Conservation (phyloP, 2,888 invertebrate species). For the Agriopis marginaria region DNA sequence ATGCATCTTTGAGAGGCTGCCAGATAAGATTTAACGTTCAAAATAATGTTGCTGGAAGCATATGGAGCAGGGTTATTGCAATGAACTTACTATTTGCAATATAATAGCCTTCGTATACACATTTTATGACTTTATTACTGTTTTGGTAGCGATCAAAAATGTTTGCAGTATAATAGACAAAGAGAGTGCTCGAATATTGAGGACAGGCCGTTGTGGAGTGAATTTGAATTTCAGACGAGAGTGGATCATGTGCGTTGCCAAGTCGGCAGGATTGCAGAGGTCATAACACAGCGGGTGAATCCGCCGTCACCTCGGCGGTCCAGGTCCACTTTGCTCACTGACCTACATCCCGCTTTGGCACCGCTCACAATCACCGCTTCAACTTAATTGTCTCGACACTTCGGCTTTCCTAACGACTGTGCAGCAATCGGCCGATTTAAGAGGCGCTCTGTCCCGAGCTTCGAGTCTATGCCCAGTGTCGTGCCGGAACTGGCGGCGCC, state of each 20-base stretch:
- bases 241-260: conserved; percentile 64
- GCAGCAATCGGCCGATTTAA: conserved; percentile 84
- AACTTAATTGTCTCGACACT: conserved; percentile 86
- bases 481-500: conserved; percentile 42
- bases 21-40: conserved; percentile 76
- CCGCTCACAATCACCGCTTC: conserved; percentile 85
- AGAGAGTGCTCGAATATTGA: conserved; percentile 40
- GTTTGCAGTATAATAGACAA: conserved; percentile 19
- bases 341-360: conserved; percentile 86
- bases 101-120: conserved; percentile 40
- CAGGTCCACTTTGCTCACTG: conserved; percentile 80
- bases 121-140: conserved; percentile 42
- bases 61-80: conserved; percentile 48
- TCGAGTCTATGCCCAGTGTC: conserved; percentile 53
- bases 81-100: conserved; percentile 42
- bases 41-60: conserved; percentile 63
- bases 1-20: conserved; percentile 73
- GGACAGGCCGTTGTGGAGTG: conserved; percentile 49
- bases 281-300: conserved; percentile 66
- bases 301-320: conserved; percentile 72
- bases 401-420: conserved; percentile 83
- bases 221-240: conserved; percentile 50
- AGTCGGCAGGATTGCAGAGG: conserved; percentile 64
- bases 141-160: conserved; percentile 19
- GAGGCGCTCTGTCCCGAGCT: conserved; percentile 65